A percentile compares a stretch with the other conserved stretches of the same genome.
Conservation (phyloP, 2,113 vertebrate species). For the Agelaius tricolor region DNA sequence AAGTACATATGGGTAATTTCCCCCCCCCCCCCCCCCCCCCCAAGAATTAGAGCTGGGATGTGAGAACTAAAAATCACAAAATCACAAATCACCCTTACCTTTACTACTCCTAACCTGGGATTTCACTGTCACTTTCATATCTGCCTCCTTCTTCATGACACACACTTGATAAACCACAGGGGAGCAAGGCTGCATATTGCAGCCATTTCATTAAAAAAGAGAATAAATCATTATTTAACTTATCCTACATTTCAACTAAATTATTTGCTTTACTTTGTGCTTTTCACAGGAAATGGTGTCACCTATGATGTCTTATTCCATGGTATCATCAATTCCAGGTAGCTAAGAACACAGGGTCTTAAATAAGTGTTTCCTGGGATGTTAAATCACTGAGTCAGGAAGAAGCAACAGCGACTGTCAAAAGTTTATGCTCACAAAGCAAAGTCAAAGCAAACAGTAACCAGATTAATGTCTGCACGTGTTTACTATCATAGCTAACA, state of each 20-base stretch:
- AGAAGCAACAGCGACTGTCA: not conserved
- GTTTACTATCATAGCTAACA: not conserved
- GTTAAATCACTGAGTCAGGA: not conserved
- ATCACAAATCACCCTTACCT: not conserved
- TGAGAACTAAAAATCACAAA: not conserved
- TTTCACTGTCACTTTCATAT: not conserved
- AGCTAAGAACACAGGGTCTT: not conserved
- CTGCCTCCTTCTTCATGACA: not conserved
- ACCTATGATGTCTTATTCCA: not conserved
- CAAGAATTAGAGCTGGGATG: not conserved
- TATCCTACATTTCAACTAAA: not conserved
- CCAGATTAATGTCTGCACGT: not conserved
- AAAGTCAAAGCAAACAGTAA: not conserved
- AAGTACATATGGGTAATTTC: not conserved
- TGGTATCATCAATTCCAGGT: not conserved
- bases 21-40: too few species aligned
- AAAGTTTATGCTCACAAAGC: not conserved
- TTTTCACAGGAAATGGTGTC: not conserved
- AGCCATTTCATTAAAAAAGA: not conserved
- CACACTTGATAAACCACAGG: not conserved
- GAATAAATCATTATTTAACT: not conserved
- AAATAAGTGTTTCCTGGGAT: not conserved
- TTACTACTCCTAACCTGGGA: not conserved
- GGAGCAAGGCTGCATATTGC: not conserved
- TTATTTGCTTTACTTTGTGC: not conserved